Evolutionary conservation across 2,113 vertebrate species (phyloP).

Genomic region (Pogona vitticeps): DNA sequence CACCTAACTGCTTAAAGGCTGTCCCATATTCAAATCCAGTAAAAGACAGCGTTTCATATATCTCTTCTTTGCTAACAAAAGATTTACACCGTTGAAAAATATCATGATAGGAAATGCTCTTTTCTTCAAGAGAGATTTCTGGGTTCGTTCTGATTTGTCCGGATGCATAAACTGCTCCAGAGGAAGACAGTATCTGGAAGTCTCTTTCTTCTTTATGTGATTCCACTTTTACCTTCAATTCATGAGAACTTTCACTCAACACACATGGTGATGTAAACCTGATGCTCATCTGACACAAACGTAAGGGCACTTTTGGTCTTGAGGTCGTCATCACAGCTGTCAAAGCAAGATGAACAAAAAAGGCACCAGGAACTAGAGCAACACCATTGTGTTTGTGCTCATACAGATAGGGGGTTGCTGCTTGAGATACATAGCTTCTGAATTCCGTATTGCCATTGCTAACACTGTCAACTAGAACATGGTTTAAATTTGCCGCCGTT

Average conservation of each 20-base stretch:
- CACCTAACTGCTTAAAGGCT: slow-evolving; percentile 75
- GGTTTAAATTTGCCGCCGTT: slow-evolving; percentile 25
- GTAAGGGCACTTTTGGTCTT: slow-evolving; percentile 73
- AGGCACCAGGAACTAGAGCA: slow-evolving; percentile 81
- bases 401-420: slow-evolving; percentile 72
- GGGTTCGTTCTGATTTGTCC: slow-evolving; percentile 70
- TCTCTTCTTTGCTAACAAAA: slow-evolving; percentile 63
- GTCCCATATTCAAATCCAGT: slow-evolving; percentile 85
- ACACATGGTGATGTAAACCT: slow-evolving; percentile 77
- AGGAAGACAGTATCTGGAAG: slow-evolving; percentile 79
- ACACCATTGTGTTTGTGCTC: slow-evolving; percentile 83
- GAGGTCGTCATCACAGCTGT: slow-evolving; percentile 75
- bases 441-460: slow-evolving; percentile 63
- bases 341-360: slow-evolving; percentile 83
- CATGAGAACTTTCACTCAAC: slow-evolving; percentile 70
- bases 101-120: slow-evolving; percentile 66
- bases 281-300: slow-evolving; percentile 74
- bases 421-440: slow-evolving; percentile 71
- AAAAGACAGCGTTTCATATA: slow-evolving; percentile 78
- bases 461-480: slow-evolving; percentile 66
- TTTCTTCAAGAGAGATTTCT: slow-evolving; percentile 69
- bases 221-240: slow-evolving; percentile 76
- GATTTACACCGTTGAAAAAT: slow-evolving; percentile 77
- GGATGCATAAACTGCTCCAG: slow-evolving; percentile 71
- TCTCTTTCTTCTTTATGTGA: slow-evolving; percentile 44